Evolutionary conservation across 2,113 vertebrate genomes (phyloP).

Genomic region (Hemiprocne comata): DNA sequence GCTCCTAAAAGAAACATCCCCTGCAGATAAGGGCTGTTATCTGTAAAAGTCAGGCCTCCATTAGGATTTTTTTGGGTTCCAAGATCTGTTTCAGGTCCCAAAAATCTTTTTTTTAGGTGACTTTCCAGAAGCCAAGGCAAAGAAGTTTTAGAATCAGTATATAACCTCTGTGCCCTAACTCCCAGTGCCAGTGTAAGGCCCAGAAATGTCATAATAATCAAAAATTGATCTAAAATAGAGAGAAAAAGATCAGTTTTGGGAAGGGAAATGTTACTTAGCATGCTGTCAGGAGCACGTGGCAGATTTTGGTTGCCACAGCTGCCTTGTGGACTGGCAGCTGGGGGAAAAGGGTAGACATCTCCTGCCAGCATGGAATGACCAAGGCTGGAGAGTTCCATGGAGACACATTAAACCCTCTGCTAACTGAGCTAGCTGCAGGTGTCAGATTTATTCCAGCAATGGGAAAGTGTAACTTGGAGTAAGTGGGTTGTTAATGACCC

Average conservation of each 20-base stretch:
- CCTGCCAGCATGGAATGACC: background rate
- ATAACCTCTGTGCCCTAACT: background rate
- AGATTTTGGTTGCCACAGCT: background rate
- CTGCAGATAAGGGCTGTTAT: background rate
- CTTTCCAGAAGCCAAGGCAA: background rate
- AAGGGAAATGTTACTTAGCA: background rate
- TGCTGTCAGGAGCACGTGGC: background rate
- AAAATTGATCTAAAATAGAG: background rate
- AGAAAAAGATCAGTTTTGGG: background rate
- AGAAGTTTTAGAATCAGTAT: background rate
- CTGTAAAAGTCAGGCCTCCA: background rate
- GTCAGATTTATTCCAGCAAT: background rate
- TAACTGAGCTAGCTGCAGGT: background rate
- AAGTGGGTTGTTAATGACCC: background rate
- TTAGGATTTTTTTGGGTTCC: background rate
- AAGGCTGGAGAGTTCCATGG: background rate
- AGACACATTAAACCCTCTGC: background rate
- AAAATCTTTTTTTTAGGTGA: background rate
- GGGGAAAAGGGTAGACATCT: background rate
- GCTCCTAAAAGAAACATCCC: background rate
- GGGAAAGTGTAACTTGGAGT: background rate
- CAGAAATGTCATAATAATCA: background rate
- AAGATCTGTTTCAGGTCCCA: background rate
- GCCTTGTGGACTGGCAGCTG: background rate
- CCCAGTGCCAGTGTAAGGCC: background rate